Base-by-base conservation (phyloP, 2,113 vertebrate species). In the Malurus cyaneus region DNA sequence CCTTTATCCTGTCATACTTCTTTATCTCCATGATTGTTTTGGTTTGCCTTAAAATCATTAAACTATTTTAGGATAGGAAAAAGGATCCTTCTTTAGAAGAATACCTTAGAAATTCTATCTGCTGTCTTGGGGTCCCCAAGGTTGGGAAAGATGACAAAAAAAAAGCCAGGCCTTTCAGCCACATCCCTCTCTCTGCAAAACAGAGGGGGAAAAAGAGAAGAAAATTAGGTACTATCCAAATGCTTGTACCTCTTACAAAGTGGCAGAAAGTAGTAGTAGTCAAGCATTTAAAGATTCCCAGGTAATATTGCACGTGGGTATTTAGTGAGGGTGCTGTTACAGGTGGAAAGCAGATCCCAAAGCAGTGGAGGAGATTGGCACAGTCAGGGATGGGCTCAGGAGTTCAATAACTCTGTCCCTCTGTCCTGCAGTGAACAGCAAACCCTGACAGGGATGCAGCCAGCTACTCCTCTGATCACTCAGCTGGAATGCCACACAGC, bases 401-500 rank as follows among this genome's bases (percentile, higher is more conserved):
- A 20, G 20, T 71, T 50, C 84, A 85, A 6, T 52, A 52, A 47
- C 2, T 1, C 39, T 60, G 52, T 64, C 72, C 71, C 53, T 90
- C 84, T 71, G 39, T 80, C 82, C 82, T 57, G 72, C 69, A 88
- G 73, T 0, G 6, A 52, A 87, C 79, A 74, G 39, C 7, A 3
- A 80, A 71, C 60, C 90, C 79, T 19, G 66, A 49, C 21, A 29
- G 74, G 77, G 80, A 67, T 78, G 72, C 53, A 80, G 50, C 64
- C 4, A 19, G 46, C 80, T 46, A 56, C 82, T 93, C 39, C 93
- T 90, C 80, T 78, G 80, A 90, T 60, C 93, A 71, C 67, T 47
- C 73, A 73, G 57, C 61, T 71, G 50, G 80, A 92, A 91, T 86
- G 49, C 50, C 86, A 91, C 60, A 53, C 93, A 95, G 86, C 81